Evolutionary conservation across 1,140 invertebrate genomes (phyloP).

Genomic region (Batillaria attramentaria): DNA sequence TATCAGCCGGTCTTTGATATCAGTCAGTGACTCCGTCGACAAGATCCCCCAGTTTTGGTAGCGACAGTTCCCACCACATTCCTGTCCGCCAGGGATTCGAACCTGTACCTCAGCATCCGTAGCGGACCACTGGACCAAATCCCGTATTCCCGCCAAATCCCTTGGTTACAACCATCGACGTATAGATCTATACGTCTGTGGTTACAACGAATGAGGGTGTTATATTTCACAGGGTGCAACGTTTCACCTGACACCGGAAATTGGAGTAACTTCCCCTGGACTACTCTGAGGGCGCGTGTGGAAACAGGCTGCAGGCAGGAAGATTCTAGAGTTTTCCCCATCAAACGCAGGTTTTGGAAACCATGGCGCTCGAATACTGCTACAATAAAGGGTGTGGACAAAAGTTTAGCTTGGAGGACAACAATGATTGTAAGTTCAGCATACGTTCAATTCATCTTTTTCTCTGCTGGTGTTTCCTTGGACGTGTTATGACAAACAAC

Average conservation of each 20-base stretch:
- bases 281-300: slow-evolving; percentile 24
- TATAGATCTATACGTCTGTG: neutral
- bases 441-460: neutral
- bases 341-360: neutral
- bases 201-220: neutral
- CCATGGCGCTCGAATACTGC: slow-evolving; percentile 73
- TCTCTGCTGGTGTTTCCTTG: neutral
- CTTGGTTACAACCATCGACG: neutral
- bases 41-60: too few species aligned
- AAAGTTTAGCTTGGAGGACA: slow-evolving; percentile 83
- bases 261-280: slow-evolving; percentile 16
- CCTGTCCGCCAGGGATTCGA: too few species aligned
- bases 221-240: neutral
- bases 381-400: slow-evolving; percentile 95
- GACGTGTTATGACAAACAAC: neutral
- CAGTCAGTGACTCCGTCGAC: too few species aligned
- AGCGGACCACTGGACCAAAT: neutral
- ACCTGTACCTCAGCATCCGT: neutral
- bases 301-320: neutral
- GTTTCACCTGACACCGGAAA: neutral
- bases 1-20: too few species aligned
- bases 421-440: slow-evolving; percentile 80
- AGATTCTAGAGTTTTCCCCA: slow-evolving; percentile 4
- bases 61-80: neutral
- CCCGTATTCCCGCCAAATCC: neutral